A percentile compares a stretch with the other conserved stretches of the same genome.
Evolutionary conservation across 2,113 vertebrate genomes (phyloP).

Genomic region (Chelonoidis abingdonii): DNA sequence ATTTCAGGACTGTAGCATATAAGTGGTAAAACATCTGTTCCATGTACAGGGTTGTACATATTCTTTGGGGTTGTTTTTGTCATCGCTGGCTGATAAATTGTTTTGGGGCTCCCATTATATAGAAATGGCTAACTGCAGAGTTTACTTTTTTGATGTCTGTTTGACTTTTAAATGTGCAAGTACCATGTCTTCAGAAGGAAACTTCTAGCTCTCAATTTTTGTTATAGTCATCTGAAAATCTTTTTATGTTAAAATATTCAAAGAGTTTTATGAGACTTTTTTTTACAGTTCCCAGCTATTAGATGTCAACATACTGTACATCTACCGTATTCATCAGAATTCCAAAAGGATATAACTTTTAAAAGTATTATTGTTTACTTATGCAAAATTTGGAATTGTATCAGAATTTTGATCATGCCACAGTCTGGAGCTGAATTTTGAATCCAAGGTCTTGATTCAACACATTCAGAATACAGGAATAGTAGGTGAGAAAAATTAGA

Average conservation of each 20-base stretch:
- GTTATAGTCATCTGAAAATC: background rate
- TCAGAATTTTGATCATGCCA: background rate
- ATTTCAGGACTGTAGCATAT: constrained; percentile 42
- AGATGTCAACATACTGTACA: background rate
- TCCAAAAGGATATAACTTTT: background rate
- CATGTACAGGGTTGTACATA: constrained; percentile 33
- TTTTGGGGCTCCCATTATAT: constrained; percentile 1
- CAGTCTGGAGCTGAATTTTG: background rate
- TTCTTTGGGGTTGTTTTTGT: constrained; percentile 56
- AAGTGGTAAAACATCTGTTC: constrained; percentile 66
- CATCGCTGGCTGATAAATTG: constrained; percentile 46
- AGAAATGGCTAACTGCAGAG: constrained; percentile 13
- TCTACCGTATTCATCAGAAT: background rate
- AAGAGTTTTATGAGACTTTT: background rate
- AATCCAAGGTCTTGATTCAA: background rate
- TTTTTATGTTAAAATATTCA: constrained; percentile 4
- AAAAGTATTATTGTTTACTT: background rate
- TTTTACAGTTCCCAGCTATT: background rate
- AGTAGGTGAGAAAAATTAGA: background rate
- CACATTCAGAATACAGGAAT: background rate
- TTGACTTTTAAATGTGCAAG: constrained; percentile 9
- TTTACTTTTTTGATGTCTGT: constrained; percentile 31
- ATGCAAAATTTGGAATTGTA: background rate
- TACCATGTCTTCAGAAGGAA: background rate
- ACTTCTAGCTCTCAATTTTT: background rate